phyloP scores from a whole-genome alignment of 2,797 vertebrate genomes.

The Hemitrygon akajei region DNA sequence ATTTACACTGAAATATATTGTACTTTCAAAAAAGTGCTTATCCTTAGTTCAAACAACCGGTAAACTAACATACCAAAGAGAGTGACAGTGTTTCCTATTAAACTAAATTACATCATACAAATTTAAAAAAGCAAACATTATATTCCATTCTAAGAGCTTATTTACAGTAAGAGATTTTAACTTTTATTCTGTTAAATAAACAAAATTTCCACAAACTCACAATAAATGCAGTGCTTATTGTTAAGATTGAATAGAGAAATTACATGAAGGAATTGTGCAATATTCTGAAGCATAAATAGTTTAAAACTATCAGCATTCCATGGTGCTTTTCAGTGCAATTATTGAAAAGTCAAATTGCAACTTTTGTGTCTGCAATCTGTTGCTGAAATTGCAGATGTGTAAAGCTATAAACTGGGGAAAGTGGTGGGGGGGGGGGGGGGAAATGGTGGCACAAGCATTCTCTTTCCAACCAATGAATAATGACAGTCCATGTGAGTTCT shows the following conservation, averaged over 20 bases:
- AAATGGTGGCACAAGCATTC: not conserved
- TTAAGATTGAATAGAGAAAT: not conserved
- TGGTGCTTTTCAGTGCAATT: not conserved
- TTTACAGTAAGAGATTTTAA: not conserved
- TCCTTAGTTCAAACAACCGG: constrained; percentile 10
- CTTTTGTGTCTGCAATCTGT: not conserved
- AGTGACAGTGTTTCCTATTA: not conserved
- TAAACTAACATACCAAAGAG: not conserved
- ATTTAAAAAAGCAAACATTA: not conserved
- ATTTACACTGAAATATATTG: constrained; percentile 24
- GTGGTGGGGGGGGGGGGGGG: no score
- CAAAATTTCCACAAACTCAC: not conserved
- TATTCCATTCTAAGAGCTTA: not conserved
- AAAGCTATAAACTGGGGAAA: not conserved
- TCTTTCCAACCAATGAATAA: not conserved
- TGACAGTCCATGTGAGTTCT: not conserved
- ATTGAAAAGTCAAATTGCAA: not conserved
- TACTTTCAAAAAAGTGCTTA: not conserved
- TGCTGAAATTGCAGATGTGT: not conserved
- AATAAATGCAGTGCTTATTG: not conserved
- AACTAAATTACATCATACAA: not conserved
- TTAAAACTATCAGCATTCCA: not conserved
- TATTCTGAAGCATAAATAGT: not conserved
- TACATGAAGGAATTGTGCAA: not conserved
- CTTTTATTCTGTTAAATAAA: constrained; percentile 8